Evolutionary conservation across 2,888 invertebrate species (phyloP).

Genomic region (Callinectes sapidus): DNA sequence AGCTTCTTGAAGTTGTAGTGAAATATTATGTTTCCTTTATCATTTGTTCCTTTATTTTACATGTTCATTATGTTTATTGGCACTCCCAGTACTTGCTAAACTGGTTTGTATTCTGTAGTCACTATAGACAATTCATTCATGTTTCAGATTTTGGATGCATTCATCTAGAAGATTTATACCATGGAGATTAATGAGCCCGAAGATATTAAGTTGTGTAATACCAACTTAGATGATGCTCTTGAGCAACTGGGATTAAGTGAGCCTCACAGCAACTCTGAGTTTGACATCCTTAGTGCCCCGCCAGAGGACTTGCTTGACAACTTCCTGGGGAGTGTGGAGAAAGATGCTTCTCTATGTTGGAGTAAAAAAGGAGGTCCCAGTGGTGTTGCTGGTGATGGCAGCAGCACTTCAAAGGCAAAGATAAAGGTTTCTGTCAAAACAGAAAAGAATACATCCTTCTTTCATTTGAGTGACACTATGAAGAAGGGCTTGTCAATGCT

Average conservation of each 20-base stretch:
- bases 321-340: slow-evolving; percentile 16
- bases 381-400: neutral
- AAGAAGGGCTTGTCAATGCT: slow-evolving; percentile 58
- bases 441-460: slow-evolving; percentile 21
- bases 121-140: slow-evolving; percentile 46
- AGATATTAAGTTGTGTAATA: neutral
- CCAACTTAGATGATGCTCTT: neutral
- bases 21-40: neutral
- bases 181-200: slow-evolving; percentile 50
- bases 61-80: neutral
- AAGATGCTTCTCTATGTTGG: neutral
- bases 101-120: neutral
- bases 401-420: neutral
- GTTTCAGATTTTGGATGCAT: slow-evolving; percentile 63
- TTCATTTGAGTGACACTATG: slow-evolving; percentile 61
- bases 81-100: neutral
- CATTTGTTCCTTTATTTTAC: neutral
- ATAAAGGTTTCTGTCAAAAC: neutral
- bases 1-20: neutral
- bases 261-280: neutral
- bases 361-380: neutral
- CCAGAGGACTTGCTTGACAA: slow-evolving; percentile 27
- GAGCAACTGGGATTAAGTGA: neutral
- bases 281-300: neutral
- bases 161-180: slow-evolving; percentile 35